Conservation (phyloP, 2,113 vertebrate genomes). For the Chloropsis cyanopogon region DNA sequence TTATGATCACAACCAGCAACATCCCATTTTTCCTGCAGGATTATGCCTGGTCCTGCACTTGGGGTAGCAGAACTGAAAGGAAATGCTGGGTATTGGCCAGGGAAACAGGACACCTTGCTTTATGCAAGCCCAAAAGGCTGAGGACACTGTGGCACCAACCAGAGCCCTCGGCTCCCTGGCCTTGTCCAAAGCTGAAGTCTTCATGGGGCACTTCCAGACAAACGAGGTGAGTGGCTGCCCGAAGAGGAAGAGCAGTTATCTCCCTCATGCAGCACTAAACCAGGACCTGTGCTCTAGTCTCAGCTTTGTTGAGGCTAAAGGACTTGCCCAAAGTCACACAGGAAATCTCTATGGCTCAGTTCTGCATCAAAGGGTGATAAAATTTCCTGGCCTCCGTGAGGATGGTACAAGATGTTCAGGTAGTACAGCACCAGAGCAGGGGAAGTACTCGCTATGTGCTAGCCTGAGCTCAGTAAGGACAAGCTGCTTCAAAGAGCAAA, state of each 20-base stretch:
- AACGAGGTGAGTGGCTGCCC: background rate
- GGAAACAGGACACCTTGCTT: background rate
- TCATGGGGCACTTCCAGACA: background rate
- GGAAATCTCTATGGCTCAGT: slow-evolving; percentile 49
- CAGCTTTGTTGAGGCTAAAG: slow-evolving; percentile 3
- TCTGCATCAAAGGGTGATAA: slow-evolving; percentile 6
- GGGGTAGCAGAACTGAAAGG: background rate
- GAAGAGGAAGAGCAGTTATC: background rate
- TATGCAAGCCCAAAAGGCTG: background rate
- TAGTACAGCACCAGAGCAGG: background rate
- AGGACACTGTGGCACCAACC: background rate
- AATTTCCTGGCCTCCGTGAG: slow-evolving; percentile 32
- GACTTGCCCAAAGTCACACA: slow-evolving; percentile 53
- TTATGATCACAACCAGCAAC: background rate
- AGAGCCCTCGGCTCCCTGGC: background rate
- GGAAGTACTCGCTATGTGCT: background rate
- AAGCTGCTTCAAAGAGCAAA: background rate
- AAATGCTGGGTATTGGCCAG: background rate
- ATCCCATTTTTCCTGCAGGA: background rate
- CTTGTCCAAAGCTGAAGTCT: background rate
- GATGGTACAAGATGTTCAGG: slow-evolving; percentile 1
- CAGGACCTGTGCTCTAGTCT: background rate
- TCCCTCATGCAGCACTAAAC: background rate
- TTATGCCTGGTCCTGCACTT: background rate
- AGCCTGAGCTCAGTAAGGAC: background rate